Percentiles rank a stretch among this genome's conserved stretches.
Evolutionary conservation across 2,888 invertebrate species (phyloP).

Genomic region (Doris montereyensis): DNA sequence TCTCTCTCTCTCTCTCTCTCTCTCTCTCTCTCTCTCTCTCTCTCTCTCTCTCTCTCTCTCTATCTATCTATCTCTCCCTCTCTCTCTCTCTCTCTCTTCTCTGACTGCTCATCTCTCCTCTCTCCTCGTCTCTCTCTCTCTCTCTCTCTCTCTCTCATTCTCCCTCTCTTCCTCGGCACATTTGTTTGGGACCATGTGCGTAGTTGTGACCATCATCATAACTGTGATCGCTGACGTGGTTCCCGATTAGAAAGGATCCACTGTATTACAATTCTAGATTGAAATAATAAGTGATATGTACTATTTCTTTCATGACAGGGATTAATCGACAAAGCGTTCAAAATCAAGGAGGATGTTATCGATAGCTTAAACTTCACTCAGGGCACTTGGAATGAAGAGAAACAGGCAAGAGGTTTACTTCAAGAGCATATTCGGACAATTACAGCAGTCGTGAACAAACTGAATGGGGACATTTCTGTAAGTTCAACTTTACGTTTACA

Average conservation of each 20-base stretch:
- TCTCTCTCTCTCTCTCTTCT: background rate
- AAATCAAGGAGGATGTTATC: slow-evolving; percentile 70
- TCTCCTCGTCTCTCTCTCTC: background rate
- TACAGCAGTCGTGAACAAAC: slow-evolving; percentile 69
- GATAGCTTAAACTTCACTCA: slow-evolving; percentile 70
- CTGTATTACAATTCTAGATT: too few relatives aligned
- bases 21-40: background rate
- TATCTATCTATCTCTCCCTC: background rate
- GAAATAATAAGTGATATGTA: too few relatives aligned
- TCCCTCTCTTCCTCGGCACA: background rate
- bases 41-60: background rate
- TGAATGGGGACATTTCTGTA: slow-evolving; percentile 70
- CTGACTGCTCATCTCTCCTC: background rate
- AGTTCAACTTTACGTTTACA: too few relatives aligned
- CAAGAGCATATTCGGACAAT: slow-evolving; percentile 72
- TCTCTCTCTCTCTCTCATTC: background rate
- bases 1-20: background rate
- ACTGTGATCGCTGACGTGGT: too few relatives aligned
- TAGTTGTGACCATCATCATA: too few relatives aligned
- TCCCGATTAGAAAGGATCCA: too few relatives aligned
- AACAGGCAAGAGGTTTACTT: slow-evolving; percentile 65
- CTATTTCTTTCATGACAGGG: slow-evolving; percentile 39
- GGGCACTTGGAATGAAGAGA: slow-evolving; percentile 72
- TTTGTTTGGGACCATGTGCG: too few relatives aligned
- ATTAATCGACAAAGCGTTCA: slow-evolving; percentile 68